Evolutionary conservation across 1,140 invertebrate species (phyloP).

Genomic region (Chelonus insularis): DNA sequence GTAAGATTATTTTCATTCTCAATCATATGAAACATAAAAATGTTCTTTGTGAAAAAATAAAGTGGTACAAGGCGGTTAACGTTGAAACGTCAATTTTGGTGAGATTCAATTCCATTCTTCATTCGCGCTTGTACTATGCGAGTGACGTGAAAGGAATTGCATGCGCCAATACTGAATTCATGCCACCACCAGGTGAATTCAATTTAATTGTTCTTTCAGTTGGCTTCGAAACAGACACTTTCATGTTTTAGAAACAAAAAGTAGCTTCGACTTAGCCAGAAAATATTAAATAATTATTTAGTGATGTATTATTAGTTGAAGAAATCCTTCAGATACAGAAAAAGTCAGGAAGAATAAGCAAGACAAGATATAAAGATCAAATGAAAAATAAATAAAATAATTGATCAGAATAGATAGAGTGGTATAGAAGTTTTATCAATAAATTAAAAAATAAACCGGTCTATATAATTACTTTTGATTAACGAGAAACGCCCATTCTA

Average conservation of each 20-base stretch:
- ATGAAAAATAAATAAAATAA: not conserved
- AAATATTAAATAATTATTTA: too few relatives aligned
- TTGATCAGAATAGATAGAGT: not conserved
- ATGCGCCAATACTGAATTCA: constrained; percentile 15
- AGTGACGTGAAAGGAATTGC: constrained; percentile 25
- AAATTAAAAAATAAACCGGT: constrained; percentile 26
- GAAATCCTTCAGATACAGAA: too few relatives aligned
- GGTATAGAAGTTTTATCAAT: not conserved
- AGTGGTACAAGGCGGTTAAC: not conserved
- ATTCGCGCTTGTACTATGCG: constrained; percentile 15
- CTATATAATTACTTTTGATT: constrained; percentile 43
- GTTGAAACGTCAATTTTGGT: constrained; percentile 20
- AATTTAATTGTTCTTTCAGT: constrained; percentile 22
- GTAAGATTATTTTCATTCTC: too few relatives aligned
- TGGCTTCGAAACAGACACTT: constrained; percentile 11
- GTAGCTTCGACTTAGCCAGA: not conserved
- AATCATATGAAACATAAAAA: too few relatives aligned
- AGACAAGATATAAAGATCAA: too few relatives aligned
- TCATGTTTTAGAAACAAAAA: constrained; percentile 3
- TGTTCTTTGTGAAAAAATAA: not conserved
- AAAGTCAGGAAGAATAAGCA: too few relatives aligned
- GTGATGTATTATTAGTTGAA: too few relatives aligned
- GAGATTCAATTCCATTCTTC: constrained; percentile 25
- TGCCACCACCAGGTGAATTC: constrained; percentile 7
- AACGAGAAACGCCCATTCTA: constrained; percentile 33